Conservation (phyloP, 2,113 vertebrate species). For the Anhinga anhinga region DNA sequence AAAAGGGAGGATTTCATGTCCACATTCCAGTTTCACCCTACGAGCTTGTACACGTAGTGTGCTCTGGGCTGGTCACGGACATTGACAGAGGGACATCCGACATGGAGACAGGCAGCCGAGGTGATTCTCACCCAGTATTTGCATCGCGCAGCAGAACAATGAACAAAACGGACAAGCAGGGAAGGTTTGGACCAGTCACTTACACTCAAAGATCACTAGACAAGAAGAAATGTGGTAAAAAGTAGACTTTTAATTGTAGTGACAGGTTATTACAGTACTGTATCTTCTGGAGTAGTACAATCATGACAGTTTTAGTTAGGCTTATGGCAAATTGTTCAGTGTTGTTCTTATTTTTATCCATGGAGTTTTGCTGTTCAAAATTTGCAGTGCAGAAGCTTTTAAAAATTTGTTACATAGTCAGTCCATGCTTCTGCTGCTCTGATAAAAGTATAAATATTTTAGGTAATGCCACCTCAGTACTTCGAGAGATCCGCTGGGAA, state of each 20-base stretch:
- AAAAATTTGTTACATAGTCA: background rate
- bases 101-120: background rate
- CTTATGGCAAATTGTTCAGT: background rate
- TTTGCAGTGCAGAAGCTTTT: background rate
- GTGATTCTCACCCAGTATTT: background rate
- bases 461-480: slow-evolving; percentile 92
- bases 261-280: background rate
- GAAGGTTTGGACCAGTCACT: background rate
- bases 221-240: background rate
- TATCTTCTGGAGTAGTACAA: background rate
- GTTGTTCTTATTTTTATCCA: background rate
- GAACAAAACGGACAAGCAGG: background rate
- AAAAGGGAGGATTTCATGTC: background rate
- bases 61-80: background rate
- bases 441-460: background rate
- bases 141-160: background rate
- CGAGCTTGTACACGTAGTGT: background rate
- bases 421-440: background rate
- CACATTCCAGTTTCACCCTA: background rate
- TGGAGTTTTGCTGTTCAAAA: background rate
- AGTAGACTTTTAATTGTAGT: background rate
- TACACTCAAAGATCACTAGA: background rate
- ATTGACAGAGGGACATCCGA: background rate
- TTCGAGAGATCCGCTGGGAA: slow-evolving; percentile 78
- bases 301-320: background rate